phyloP scores from a whole-genome alignment of 2,888 invertebrate species.

The Mesorhabditis sp. region DNA sequence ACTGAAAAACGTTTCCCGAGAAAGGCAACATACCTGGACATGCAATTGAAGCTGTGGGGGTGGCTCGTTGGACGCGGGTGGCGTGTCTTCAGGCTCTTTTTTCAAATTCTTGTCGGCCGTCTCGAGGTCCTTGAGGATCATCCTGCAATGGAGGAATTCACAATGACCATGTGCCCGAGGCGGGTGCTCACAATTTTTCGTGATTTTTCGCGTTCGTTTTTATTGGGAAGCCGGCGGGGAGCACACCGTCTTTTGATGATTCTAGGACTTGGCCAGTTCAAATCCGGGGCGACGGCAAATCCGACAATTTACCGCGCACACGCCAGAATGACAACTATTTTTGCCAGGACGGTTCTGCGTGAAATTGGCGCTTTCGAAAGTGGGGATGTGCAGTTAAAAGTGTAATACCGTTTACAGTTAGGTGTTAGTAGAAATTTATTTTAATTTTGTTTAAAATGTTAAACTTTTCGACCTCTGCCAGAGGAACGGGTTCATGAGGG shows the following conservation, averaged over 20 bases:
- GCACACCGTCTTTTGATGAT: no score
- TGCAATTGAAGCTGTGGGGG: conserved; percentile 24
- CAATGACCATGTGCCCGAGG: no score
- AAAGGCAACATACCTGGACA: conserved; percentile 14
- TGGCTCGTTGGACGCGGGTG: conserved; percentile 36
- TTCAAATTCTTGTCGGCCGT: conserved; percentile 52
- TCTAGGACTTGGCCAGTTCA: no score
- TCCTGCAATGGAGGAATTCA: conserved; percentile 31
- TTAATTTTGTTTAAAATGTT: no score
- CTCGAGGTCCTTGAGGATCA: conserved; percentile 57
- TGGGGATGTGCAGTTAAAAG: no score
- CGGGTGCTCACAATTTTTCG: conserved; percentile 1
- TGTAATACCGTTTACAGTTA: not conserved
- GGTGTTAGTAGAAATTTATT: not conserved
- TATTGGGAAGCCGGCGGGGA: not conserved
- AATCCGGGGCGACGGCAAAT: no score
- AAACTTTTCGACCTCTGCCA: not conserved
- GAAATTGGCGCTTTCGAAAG: no score
- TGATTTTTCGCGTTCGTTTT: not conserved
- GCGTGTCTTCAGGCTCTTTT: conserved; percentile 43
- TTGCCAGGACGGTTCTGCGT: no score
- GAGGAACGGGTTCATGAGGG: not conserved
- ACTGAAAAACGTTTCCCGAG: not conserved
- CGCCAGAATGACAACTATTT: no score
- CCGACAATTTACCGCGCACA: no score